These are phyloP conservation scores for Oncorhynchus gorbuscha DNA, from an alignment of 2,113 vertebrate species.

Conservation along the genomic window DNA sequence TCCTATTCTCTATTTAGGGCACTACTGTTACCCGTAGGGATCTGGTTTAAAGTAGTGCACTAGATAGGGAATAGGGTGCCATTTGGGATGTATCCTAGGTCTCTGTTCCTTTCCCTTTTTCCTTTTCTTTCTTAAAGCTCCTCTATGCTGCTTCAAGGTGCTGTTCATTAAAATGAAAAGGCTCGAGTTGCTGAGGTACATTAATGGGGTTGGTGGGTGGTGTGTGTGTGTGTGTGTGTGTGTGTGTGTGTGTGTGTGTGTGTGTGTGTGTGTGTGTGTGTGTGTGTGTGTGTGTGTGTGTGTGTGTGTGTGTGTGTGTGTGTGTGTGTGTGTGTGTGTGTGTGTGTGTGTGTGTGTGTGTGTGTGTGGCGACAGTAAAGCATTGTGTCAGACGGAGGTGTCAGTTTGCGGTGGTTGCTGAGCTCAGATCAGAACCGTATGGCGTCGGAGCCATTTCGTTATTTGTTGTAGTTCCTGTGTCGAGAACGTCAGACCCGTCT, in stretches of 20 bases:
- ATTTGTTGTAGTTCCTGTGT: conserved; percentile 39
- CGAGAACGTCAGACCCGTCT: conserved; percentile 50
- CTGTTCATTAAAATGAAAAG: conserved; percentile 60
- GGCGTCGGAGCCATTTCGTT: conserved; percentile 13
- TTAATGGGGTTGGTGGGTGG: conserved; percentile 12
- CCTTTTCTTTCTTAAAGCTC: conserved; percentile 4
- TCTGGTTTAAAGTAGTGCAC: too few species aligned
- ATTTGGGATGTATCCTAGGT: too few species aligned
- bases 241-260: too few species aligned
- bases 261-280: background rate
- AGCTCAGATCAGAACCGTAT: conserved; percentile 40
- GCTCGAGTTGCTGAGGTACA: conserved; percentile 47
- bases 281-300: too few species aligned
- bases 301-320: too few species aligned
- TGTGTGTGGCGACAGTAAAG: background rate
- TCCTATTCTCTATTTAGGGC: too few species aligned
- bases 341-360: too few species aligned
- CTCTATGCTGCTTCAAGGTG: conserved; percentile 41
- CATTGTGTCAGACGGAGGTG: conserved; percentile 3
- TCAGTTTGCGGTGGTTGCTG: background rate
- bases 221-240: background rate
- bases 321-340: too few species aligned
- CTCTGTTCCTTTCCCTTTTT: too few species aligned
- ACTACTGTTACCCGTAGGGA: too few species aligned
- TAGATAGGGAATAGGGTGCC: too few species aligned